Base-by-base conservation (phyloP, 2,888 invertebrate species). In the Thecocarcelia acutangulata region DNA sequence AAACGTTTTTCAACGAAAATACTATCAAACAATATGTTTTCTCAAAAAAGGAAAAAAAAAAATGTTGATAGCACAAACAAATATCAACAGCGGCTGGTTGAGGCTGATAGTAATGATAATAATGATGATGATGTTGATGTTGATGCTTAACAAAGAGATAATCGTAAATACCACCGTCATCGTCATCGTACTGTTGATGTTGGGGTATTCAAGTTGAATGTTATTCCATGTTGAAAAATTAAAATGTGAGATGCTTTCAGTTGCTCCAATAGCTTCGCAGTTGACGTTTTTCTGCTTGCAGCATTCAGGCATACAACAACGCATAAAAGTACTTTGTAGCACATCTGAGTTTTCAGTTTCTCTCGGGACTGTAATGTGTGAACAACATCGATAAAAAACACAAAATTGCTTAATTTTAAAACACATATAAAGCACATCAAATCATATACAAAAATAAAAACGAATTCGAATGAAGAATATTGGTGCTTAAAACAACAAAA, bases 301-400 rank as follows among this genome's bases (percentile, higher is more conserved):
- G 52, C 13, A 68, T 44, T 56, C 74, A 37, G 76, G 21, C 80
- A 66, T 76, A 69, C 54, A 64, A 73, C 63, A 80, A 83, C 80
- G 84, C 84, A 90, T 90, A 90, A 90, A 90, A 88, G 88, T 88
- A 87, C 87, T 89, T 88, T 85, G 86, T 87, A 86, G 85, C 86
- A 86, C 86, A 85, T 85, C 86, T 86, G 87, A 89, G 87, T 86
- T 87, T 87, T 90, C 88, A 90, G 89, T 90, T 88, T 87, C 89
- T 90, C 90, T 89, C 89, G 88, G 88, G 88, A 87, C 88, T 88
- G 89, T 86, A 87, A 86, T 87, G 89, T 89, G 89, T 85, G 85
- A 87, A 86, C 85, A 83, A 70, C 86, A 85, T 66, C 68, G 68
- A 61, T 56, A 73, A 74, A 85, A 81, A 73, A 84, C 80, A 83